Percentiles rank a stretch among this genome's conserved stretches.
Evolutionary conservation across 2,797 vertebrate species (phyloP).

Genomic region (Okamejei kenojei): DNA sequence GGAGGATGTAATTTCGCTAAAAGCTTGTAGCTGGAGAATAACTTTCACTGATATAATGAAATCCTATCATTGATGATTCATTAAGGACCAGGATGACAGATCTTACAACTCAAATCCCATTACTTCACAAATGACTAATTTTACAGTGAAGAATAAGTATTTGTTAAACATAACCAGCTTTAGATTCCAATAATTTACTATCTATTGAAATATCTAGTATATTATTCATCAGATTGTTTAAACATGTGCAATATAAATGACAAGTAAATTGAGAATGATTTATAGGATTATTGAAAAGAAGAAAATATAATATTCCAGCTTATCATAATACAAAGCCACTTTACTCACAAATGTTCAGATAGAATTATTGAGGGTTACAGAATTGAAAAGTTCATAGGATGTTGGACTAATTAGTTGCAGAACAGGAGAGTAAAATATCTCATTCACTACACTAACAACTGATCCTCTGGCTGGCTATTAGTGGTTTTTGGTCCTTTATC

Average conservation of each 20-base stretch:
- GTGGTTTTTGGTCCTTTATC: neutral
- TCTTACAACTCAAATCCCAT: constrained; percentile 7
- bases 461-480: neutral
- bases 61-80: neutral
- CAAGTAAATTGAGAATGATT: neutral
- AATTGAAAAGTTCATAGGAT: neutral
- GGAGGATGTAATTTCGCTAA: neutral
- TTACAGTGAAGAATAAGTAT: constrained; percentile 26
- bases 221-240: constrained; percentile 18
- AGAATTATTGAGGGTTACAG: neutral
- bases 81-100: constrained; percentile 13
- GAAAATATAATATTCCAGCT: neutral
- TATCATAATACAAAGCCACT: neutral
- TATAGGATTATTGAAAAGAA: neutral
- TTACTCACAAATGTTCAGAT: neutral
- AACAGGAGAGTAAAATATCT: neutral
- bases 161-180: neutral
- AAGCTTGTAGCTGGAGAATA: constrained; percentile 15
- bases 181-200: constrained; percentile 17
- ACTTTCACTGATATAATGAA: neutral
- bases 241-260: neutral
- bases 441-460: neutral
- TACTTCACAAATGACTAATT: constrained; percentile 23
- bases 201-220: neutral
- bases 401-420: neutral